Conservation (phyloP, 2,113 vertebrate species). For the Rhadina sibilatrix region DNA sequence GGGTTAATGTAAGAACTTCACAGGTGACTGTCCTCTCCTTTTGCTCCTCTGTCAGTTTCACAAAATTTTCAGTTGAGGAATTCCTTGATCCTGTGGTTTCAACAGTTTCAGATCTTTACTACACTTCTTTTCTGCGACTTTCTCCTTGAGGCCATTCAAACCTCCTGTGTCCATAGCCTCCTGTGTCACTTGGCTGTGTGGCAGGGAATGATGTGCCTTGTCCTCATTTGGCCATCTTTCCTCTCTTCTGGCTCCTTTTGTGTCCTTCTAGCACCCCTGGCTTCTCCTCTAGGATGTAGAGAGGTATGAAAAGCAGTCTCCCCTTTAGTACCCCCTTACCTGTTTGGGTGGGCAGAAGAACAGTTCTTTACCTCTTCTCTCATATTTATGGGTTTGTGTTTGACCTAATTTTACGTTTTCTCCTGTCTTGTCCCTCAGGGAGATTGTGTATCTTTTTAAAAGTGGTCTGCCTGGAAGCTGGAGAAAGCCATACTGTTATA, state of each 20-base stretch:
- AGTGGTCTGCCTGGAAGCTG: neutral
- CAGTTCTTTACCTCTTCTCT: neutral
- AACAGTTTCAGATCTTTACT: neutral
- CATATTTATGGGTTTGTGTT: neutral
- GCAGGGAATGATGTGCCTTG: neutral
- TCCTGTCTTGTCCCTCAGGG: neutral
- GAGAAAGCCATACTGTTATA: neutral
- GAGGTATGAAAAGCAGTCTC: neutral
- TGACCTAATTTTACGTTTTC: neutral
- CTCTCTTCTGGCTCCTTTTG: neutral
- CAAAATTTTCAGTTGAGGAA: neutral
- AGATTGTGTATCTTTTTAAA: neutral
- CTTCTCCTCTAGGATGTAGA: neutral
- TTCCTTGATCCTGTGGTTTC: neutral
- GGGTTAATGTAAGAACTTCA: neutral
- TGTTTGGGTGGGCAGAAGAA: neutral
- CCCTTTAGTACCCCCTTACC: neutral
- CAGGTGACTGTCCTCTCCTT: neutral
- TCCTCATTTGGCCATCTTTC: neutral
- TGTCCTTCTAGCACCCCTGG: neutral
- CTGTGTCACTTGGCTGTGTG: neutral
- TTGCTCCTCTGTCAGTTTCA: neutral
- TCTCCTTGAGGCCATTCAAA: neutral
- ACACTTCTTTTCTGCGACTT: neutral
- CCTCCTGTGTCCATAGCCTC: fast-evolving